Base-by-base conservation (phyloP, 2,888 invertebrate genomes). In the Germaria angustata region DNA sequence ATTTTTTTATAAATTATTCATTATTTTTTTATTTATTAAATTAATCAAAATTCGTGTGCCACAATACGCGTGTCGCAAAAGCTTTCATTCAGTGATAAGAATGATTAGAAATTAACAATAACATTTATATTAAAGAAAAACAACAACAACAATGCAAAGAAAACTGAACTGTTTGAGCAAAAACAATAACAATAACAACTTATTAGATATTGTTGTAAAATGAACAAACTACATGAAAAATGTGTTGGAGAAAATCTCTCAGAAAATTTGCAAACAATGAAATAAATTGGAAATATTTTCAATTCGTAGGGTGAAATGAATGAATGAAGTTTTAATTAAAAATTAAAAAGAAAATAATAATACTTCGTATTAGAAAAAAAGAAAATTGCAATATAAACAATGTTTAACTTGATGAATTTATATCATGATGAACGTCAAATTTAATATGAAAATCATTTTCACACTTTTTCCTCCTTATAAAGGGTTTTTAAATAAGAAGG, bases 191-290 rank as follows among this genome's bases (percentile, higher is more conserved):
- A n/a, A 20, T 20, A 15, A 22, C 20, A 22, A 8, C 0, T 44
- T 44, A 17, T 44, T 44, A 17, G 8, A 17, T 17, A 2, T 49
- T 22, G 65, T 49, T 65, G 46, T 63, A 39, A 71, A 71, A 69
- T 2, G 22, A 61, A 71, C 34, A 36, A 71, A 51, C 28, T n/a
- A 51, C 13, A 32, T n/a, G 24, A 39, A 69, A 15, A 75, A 36
- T n/a, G 28, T 7, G 8, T 65, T 32, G 69, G 44, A 3, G 7
- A 63, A 71, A 72, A 11, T 61, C 15, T 36, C 11, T n/a, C 9
- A 34, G n/a, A 66, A 63, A 55, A 78, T 80, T 80, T 46, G 49
- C 76, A 69, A 76, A 71, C 80, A 80, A 76, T 63, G 34, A 22
- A 61, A 63, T 80, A 55, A 75, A 41, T 61, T 61, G 15, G 51